These are phyloP conservation scores for Aelia acuminata DNA, from an alignment of 2,888 invertebrate species.

Conservation along the genomic window DNA sequence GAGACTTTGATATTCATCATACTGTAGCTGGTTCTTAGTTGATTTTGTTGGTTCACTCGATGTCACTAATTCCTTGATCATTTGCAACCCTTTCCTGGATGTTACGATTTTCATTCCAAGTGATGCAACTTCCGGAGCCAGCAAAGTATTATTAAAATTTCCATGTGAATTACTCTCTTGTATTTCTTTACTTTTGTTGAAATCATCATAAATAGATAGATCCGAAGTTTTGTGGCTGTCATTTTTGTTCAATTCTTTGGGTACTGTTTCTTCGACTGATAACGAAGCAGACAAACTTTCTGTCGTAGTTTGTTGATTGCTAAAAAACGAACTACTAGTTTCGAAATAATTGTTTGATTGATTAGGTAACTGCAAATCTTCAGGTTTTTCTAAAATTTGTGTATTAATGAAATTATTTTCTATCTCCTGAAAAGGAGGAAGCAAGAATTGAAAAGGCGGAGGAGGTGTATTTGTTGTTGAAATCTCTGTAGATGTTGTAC, in stretches of 20 bases:
- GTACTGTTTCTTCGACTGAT: neutral
- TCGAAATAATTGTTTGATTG: neutral
- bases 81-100: constrained; percentile 55
- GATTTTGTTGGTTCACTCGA: neutral
- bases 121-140: constrained; percentile 58
- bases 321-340: constrained; percentile 4
- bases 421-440: constrained; percentile 39
- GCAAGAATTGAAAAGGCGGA: constrained; percentile 22
- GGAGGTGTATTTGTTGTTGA: neutral
- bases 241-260: neutral
- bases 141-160: constrained; percentile 44
- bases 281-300: neutral
- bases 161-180: neutral
- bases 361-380: neutral
- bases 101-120: constrained; percentile 59
- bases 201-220: neutral
- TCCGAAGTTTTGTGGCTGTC: neutral
- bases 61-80: constrained; percentile 45
- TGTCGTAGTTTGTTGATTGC: neutral
- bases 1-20: neutral
- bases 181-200: neutral
- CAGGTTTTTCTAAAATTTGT: neutral
- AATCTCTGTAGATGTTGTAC: neutral
- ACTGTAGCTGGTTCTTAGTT: neutral
- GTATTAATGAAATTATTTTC: neutral